Base-by-base conservation (phyloP, 2,113 vertebrate species). In the Hydrochoerus hydrochaeris region DNA sequence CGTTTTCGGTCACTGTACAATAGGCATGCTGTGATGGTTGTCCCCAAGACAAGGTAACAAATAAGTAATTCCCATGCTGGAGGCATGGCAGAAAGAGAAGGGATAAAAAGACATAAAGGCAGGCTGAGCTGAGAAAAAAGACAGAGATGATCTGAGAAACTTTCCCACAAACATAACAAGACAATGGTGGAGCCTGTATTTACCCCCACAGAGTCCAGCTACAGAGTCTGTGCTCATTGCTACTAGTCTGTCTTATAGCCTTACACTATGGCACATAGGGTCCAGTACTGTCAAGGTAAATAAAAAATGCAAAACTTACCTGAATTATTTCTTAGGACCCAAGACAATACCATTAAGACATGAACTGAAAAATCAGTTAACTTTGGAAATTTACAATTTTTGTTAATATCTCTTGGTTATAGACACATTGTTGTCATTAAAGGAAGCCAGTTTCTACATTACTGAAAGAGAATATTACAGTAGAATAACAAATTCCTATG, bases 291-390 rank as follows among this genome's bases (percentile, higher is more conserved):
- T 73, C 7, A 60, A 2, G 41, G 20, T 62, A 44, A 69, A 54
- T 73, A 35, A 52, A 73, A 49, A 49, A 81, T 65, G 32, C 46
- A 88, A 92, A 54, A 65, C 24, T 85, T 63, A 52, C 8, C 67
- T 91, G 67, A 30, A 44, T 67, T 75, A 93, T 95, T 54, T 91
- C 28, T 93, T 58, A 14, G 44, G 78, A 81, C 49, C 32, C 30
- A 54, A 90, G 10, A 85, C 2, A 60, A 38, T 28, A 20, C 57
- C 73, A 88, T 65, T 35, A 87, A 73, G 4, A 41, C 16, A 44
- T 57, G 19, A 80, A 16, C 35, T 54, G n/a, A 92, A 52, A 28
- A 69, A 54, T 46, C 19, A 78, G 41, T 28, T 19, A 62, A 20
- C 32, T 49, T 88, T 54, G n/a, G 77, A 73, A 84, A 83, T 69